phyloP scores from a whole-genome alignment of 2,888 invertebrate species.

The Xestia sexstrigata region DNA sequence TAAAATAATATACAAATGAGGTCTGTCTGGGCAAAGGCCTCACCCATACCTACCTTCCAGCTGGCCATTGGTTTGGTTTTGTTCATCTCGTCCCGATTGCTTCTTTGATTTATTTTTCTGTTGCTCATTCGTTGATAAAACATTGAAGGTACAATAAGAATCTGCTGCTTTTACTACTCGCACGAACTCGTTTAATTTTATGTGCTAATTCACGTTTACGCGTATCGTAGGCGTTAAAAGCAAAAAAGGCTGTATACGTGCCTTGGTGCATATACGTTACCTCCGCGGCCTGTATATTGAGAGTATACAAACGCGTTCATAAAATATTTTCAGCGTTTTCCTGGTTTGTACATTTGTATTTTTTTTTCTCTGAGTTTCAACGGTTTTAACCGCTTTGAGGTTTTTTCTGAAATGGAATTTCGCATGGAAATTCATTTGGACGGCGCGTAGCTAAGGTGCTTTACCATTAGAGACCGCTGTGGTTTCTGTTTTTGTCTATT shows the following conservation, averaged over 20 bases:
- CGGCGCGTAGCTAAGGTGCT: conserved; percentile 34
- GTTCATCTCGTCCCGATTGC: background rate
- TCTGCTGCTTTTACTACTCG: conserved; percentile 44
- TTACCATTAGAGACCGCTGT: conserved; percentile 43
- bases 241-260: conserved; percentile 48
- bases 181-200: conserved; percentile 51
- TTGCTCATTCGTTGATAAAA: conserved; percentile 19
- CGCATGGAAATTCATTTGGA: conserved; percentile 60
- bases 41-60: background rate
- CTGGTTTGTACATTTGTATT: conserved; percentile 52
- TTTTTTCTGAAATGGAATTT: conserved; percentile 66
- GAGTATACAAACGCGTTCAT: conserved; percentile 63
- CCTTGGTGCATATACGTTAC: conserved; percentile 45
- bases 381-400: conserved; percentile 67
- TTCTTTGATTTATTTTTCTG: background rate
- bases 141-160: conserved; percentile 37
- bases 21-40: background rate
- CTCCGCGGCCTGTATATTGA: conserved; percentile 35
- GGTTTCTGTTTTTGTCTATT: conserved; percentile 35
- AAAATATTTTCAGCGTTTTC: conserved; percentile 66
- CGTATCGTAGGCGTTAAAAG: conserved; percentile 49
- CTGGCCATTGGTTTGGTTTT: background rate
- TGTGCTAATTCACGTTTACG: conserved; percentile 48
- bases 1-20: background rate
- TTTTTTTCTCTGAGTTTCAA: conserved; percentile 68